These are phyloP conservation scores for Pygmarrhopalites habei DNA, from an alignment of 1,140 invertebrate genomes.

Conservation along the genomic window DNA sequence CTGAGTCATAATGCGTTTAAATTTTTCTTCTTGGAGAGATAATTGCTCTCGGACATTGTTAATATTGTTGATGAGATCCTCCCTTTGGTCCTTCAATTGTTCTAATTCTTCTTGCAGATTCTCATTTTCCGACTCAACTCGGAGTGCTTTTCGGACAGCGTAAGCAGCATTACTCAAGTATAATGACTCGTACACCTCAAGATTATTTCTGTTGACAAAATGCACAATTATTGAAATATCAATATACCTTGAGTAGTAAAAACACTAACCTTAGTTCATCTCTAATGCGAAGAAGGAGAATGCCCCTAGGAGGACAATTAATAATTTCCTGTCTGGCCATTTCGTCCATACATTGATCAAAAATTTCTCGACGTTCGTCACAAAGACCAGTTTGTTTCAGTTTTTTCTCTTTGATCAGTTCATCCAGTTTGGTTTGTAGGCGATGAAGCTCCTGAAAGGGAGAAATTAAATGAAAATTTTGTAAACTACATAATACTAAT, in stretches of 20 bases:
- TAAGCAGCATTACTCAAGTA: conserved; percentile 4
- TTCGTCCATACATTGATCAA: conserved; percentile 1
- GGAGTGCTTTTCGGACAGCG: background rate
- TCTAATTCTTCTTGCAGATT: background rate
- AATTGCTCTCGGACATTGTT: background rate
- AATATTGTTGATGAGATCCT: background rate
- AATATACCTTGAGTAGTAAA: conserved; percentile 34
- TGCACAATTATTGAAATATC: conserved; percentile 16
- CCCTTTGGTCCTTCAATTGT: background rate
- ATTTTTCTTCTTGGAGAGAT: background rate
- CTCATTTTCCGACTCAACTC: background rate
- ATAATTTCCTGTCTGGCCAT: conserved; percentile 1
- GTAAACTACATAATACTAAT: no score
- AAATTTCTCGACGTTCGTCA: background rate
- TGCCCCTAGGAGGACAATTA: background rate
- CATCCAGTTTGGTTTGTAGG: background rate
- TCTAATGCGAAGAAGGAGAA: background rate
- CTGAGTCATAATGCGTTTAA: background rate
- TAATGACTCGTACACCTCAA: background rate
- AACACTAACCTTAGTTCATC: conserved; percentile 24
- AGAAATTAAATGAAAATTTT: no score
- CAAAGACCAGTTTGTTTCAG: background rate
- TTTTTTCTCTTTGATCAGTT: background rate
- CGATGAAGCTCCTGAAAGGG: no score
- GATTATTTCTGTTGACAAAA: background rate